Percentiles rank a stretch among this genome's conserved stretches.
Evolutionary conservation across 92 coral and sea anemone species (phyloP).

Genomic region (Montipora capitata): DNA sequence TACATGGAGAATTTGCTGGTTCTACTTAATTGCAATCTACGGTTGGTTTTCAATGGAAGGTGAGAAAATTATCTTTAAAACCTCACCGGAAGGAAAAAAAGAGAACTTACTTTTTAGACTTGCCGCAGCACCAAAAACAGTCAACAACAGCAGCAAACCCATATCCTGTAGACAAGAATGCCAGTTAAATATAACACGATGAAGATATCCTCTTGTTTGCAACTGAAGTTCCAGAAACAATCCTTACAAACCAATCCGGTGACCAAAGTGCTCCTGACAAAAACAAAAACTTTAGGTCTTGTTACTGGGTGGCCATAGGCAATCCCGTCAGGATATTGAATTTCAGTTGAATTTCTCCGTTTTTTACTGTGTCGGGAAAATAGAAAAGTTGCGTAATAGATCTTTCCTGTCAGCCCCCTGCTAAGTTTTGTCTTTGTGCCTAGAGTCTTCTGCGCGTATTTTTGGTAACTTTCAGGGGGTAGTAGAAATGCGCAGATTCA

Average conservation of each 20-base stretch:
- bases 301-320: too few relatives aligned
- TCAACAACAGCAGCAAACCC: constrained; percentile 8
- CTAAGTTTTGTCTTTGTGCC: too few relatives aligned
- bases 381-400: too few relatives aligned
- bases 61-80: neutral
- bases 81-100: neutral
- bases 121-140: neutral
- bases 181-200: neutral
- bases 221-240: neutral
- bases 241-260: neutral
- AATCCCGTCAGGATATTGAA: too few relatives aligned
- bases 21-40: neutral
- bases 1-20: neutral
- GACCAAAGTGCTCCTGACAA: neutral
- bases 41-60: neutral
- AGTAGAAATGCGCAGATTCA: too few relatives aligned
- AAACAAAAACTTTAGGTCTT: neutral
- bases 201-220: neutral
- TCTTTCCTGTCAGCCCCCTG: too few relatives aligned
- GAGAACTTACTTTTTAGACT: neutral
- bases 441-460: too few relatives aligned
- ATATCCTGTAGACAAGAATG: neutral
- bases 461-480: too few relatives aligned
- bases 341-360: too few relatives aligned
- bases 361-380: too few relatives aligned